Base-by-base conservation (phyloP, 2,113 vertebrate species). In the Regulus satrapa region DNA sequence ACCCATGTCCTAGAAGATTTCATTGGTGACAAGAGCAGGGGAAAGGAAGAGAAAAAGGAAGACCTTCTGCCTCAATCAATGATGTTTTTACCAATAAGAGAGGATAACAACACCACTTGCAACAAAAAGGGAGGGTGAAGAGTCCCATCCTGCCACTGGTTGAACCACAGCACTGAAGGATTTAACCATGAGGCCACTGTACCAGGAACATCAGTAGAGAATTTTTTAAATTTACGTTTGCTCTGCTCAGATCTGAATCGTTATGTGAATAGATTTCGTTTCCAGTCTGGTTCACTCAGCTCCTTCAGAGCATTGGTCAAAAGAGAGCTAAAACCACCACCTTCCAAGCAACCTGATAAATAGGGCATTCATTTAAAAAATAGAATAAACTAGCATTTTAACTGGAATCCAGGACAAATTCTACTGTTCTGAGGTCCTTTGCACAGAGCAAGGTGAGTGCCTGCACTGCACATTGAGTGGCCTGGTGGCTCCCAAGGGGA, bases 61-160 rank as follows among this genome's bases (percentile, higher is more conserved):
- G 3, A 3, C 8, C 32, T 78, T 56, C 29, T 55, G 8, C 41
- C 31, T 49, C 51, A 69, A 48, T 67, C 41, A 73, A 13, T 59
- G 14, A 9, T 41, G 24, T 58, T 74, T 21, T 10, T 86, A 58
- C 67, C 49, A 28, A 14, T 5, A 26, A 12, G 7, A 7, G 4
- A 7, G 3, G 29, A 38, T 3, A 54, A 0, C 20, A 51, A 0
- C 10, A 63, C 2, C 15, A 52, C 6, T 12, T 56, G 5, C 4
- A 51, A 14, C 9, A n/a, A 54, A 63, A 48, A 66, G 9, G 15
- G 10, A 67, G 2, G 4, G 2, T 8, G 11, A 51, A 29, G 10
- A 38, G 12, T 15, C n/a, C 73, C 38, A 10, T n/a, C 18, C 13
- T 49, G 8, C 12, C 3, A 0, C 32, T 46, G 23, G 2, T 2